phyloP scores from a whole-genome alignment of 2,113 vertebrate genomes.

The Sprattus sprattus region DNA sequence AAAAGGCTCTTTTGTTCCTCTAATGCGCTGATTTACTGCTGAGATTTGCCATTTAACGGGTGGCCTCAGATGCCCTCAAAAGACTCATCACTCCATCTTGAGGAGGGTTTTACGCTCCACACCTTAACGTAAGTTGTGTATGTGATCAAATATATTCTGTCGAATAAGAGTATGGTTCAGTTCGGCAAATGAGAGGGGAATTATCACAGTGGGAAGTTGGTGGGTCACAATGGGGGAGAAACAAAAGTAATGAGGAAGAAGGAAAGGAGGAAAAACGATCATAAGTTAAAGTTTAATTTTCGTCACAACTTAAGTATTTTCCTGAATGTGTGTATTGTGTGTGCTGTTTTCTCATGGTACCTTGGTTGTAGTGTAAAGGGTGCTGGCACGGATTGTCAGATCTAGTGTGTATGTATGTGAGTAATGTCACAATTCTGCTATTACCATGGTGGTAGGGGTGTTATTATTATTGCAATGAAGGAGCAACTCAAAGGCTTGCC shows the following conservation, averaged over 20 bases:
- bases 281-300: neutral
- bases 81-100: neutral
- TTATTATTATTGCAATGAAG: too few species aligned
- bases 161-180: neutral
- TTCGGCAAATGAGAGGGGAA: neutral
- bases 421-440: neutral
- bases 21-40: neutral
- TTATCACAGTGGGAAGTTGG: neutral
- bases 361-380: too few species aligned
- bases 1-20: neutral
- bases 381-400: too few species aligned
- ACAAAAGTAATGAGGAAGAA: neutral
- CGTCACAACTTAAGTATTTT: neutral
- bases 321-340: too few species aligned
- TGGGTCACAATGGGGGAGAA: neutral
- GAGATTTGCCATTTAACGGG: conserved; percentile 4
- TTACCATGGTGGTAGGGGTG: too few species aligned
- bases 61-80: neutral
- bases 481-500: too few species aligned
- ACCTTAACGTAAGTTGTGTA: neutral
- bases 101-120: neutral
- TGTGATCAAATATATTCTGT: neutral
- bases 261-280: neutral
- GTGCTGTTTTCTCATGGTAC: too few species aligned
- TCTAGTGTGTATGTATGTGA: too few species aligned